Evolutionary conservation across 2,797 vertebrate genomes (phyloP).

Genomic region (Chiroxiphia lanceolata): DNA sequence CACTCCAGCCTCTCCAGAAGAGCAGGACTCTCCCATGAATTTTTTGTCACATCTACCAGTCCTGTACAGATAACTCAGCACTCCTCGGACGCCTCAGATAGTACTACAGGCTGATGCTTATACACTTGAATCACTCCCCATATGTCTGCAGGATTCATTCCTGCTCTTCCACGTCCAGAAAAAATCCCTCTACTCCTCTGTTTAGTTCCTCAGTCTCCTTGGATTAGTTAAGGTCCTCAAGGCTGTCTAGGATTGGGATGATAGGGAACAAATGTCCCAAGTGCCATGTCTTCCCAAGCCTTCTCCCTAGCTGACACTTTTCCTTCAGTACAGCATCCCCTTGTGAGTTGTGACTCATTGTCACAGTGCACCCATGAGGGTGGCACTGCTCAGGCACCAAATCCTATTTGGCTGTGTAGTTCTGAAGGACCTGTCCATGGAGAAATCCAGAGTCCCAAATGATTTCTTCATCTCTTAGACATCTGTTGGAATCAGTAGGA

Average conservation of each 20-base stretch:
- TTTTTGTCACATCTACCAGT: neutral
- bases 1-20: neutral
- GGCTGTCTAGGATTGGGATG: neutral
- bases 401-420: neutral
- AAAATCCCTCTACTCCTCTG: neutral
- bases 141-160: neutral
- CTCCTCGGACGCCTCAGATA: neutral
- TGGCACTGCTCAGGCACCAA: neutral
- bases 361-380: neutral
- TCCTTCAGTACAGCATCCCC: neutral
- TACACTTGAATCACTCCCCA: neutral
- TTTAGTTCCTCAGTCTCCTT: neutral
- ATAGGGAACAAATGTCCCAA: neutral
- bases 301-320: neutral
- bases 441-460: neutral
- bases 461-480: neutral
- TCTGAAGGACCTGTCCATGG: neutral
- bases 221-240: neutral
- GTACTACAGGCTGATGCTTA: neutral
- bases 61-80: neutral
- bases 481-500: neutral
- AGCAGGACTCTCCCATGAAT: neutral
- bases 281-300: neutral
- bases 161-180: neutral
- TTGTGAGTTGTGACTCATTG: fast-evolving